Evolutionary conservation across 2,888 invertebrate genomes (phyloP).

Genomic region (Agrochola litura): DNA sequence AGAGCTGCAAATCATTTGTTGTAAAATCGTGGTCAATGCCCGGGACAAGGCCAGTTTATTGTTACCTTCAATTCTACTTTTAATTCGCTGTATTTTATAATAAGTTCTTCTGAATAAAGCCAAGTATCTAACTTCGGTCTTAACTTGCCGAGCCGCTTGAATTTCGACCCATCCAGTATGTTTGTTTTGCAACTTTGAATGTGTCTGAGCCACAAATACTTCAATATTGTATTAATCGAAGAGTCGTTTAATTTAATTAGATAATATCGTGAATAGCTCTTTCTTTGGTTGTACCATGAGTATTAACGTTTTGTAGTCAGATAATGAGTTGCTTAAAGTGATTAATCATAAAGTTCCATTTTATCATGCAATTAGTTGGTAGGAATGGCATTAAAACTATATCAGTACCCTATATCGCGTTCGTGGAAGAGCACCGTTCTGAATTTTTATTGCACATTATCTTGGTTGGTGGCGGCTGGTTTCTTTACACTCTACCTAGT

Average conservation of each 20-base stretch:
- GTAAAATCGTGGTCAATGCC: slow-evolving; percentile 79
- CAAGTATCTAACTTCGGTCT: slow-evolving; percentile 30
- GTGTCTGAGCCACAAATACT: slow-evolving; percentile 29
- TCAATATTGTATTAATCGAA: slow-evolving; percentile 31
- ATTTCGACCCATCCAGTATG: slow-evolving; percentile 19
- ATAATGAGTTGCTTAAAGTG: slow-evolving; percentile 30
- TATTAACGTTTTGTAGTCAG: slow-evolving; percentile 6
- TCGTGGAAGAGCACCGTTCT: slow-evolving; percentile 77
- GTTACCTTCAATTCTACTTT: slow-evolving; percentile 71
- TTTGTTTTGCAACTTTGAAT: slow-evolving; percentile 49
- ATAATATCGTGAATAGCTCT: slow-evolving; percentile 8
- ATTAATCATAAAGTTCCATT: slow-evolving; percentile 62
- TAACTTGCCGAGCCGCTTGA: slow-evolving; percentile 32
- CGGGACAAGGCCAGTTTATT: slow-evolving; percentile 80
- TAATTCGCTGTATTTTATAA: slow-evolving; percentile 60
- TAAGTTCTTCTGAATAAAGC: slow-evolving; percentile 43
- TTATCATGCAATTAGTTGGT: slow-evolving; percentile 73
- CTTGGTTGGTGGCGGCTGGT: slow-evolving; percentile 73
- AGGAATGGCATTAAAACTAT: slow-evolving; percentile 74
- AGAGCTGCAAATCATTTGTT: slow-evolving; percentile 81
- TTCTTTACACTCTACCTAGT: slow-evolving; percentile 75
- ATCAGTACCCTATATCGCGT: slow-evolving; percentile 74
- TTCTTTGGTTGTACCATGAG: slow-evolving; percentile 3
- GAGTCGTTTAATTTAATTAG: slow-evolving; percentile 25
- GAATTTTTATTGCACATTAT: slow-evolving; percentile 85